Conservation (phyloP, 2,888 invertebrate species). For the Nesidiocoris tenuis region DNA sequence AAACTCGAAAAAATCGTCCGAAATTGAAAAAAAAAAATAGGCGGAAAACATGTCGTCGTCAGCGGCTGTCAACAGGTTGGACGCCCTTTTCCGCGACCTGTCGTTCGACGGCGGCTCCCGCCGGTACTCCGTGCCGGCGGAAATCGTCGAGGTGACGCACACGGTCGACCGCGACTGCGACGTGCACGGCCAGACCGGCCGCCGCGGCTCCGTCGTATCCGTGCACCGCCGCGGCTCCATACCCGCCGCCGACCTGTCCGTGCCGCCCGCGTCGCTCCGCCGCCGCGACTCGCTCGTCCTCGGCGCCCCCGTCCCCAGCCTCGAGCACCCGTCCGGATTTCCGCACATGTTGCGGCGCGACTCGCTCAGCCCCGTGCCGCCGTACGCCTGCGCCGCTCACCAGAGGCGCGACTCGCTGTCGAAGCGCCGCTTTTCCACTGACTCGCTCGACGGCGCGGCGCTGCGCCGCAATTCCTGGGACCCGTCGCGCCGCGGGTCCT, state of each 20-base stretch:
- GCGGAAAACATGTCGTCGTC: constrained; percentile 51
- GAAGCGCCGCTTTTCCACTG: constrained; percentile 63
- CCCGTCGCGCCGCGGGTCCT: constrained; percentile 63
- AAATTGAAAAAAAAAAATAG: no score
- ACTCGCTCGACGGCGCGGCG: constrained; percentile 64
- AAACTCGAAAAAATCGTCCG: no score
- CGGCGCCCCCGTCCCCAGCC: constrained; percentile 47
- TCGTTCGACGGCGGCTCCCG: constrained; percentile 58
- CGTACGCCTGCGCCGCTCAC: constrained; percentile 50
- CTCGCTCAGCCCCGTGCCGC: constrained; percentile 59
- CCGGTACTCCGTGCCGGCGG: constrained; percentile 51
- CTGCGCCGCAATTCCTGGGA: constrained; percentile 68
- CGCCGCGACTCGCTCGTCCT: constrained; percentile 60
- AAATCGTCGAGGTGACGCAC: constrained; percentile 56
- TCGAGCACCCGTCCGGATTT: constrained; percentile 69
- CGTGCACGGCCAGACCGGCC: constrained; percentile 64
- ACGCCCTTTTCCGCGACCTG: constrained; percentile 69
- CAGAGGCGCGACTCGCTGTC: constrained; percentile 56
- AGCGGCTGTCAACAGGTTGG: constrained; percentile 69
- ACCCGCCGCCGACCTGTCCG: constrained; percentile 54
- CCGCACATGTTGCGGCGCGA: constrained; percentile 67
- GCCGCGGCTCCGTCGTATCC: constrained; percentile 59
- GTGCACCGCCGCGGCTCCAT: constrained; percentile 57
- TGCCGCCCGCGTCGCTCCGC: constrained; percentile 55
- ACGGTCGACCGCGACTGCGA: constrained; percentile 68